These are phyloP conservation scores for Drosophila oshimai DNA, from an alignment of 1,140 invertebrate species.

Conservation along the genomic window DNA sequence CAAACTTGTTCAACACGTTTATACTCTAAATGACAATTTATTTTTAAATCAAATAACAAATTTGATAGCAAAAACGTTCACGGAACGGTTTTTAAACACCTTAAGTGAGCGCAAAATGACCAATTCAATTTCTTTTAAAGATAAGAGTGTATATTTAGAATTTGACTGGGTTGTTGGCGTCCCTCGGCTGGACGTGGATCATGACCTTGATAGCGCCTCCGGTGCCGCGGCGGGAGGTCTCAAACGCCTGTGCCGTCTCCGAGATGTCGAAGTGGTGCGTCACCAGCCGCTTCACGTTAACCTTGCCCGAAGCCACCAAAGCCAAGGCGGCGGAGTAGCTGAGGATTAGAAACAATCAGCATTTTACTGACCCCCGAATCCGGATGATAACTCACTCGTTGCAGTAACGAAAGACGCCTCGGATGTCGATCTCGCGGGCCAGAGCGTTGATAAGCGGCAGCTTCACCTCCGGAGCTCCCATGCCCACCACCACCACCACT, in stretches of 20 bases:
- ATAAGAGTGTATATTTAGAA: slow-evolving; percentile 45
- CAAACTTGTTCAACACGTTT: too few species aligned
- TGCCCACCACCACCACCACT: slow-evolving; percentile 91
- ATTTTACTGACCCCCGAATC: slow-evolving; percentile 20
- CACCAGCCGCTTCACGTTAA: slow-evolving; percentile 94
- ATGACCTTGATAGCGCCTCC: slow-evolving; percentile 95
- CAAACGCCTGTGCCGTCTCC: slow-evolving; percentile 93
- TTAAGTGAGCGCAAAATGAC: too few species aligned
- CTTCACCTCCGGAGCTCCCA: slow-evolving; percentile 90
- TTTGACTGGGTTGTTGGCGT: slow-evolving; percentile 83
- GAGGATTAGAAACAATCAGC: slow-evolving; percentile 12
- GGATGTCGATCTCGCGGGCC: slow-evolving; percentile 93
- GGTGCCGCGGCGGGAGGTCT: slow-evolving; percentile 87
- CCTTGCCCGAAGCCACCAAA: slow-evolving; percentile 91
- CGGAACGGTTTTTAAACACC: too few species aligned
- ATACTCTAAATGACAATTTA: too few species aligned
- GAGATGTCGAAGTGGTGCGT: slow-evolving; percentile 95
- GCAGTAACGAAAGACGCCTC: slow-evolving; percentile 94
- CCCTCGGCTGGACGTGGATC: slow-evolving; percentile 89
- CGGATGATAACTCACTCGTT: slow-evolving; percentile 86
- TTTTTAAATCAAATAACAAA: too few species aligned
- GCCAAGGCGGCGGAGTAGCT: slow-evolving; percentile 92
- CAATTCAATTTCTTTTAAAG: slow-evolving; percentile 4
- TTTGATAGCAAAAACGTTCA: not conserved
- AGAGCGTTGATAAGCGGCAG: slow-evolving; percentile 92